These are phyloP conservation scores for Iguana delicatissima DNA, from an alignment of 2,797 vertebrate species.

Conservation along the genomic window DNA sequence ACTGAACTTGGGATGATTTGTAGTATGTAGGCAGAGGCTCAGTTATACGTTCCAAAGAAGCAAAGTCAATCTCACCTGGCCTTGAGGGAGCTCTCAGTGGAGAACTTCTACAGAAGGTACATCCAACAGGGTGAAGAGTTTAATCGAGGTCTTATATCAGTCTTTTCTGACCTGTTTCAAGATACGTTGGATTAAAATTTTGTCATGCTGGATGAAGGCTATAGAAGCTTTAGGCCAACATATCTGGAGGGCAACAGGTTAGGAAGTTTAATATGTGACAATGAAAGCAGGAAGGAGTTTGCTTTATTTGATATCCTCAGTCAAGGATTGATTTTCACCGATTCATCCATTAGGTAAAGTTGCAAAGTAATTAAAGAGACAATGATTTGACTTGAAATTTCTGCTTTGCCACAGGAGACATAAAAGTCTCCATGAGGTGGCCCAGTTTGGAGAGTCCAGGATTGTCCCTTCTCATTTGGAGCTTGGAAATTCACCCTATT, in stretches of 20 bases:
- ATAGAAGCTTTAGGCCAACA: too few relatives aligned
- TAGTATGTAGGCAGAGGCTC: too few relatives aligned
- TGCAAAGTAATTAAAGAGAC: background rate
- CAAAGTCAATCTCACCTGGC: background rate
- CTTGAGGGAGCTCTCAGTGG: background rate
- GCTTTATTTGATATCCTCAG: background rate
- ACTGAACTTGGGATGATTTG: too few relatives aligned
- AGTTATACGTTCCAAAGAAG: background rate
- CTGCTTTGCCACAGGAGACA: background rate
- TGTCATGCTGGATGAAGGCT: too few relatives aligned
- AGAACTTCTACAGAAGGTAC: background rate
- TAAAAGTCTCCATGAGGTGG: background rate
- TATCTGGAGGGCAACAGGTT: too few relatives aligned
- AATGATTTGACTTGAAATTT: background rate
- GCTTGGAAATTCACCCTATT: background rate
- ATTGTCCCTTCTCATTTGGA: background rate
- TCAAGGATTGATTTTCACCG: background rate
- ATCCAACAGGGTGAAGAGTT: background rate
- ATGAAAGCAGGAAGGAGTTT: background rate
- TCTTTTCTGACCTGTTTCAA: too few relatives aligned
- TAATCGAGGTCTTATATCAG: background rate
- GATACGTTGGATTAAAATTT: too few relatives aligned
- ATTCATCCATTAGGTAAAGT: background rate
- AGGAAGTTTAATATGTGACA: too few relatives aligned
- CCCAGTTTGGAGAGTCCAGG: background rate